phyloP scores from a whole-genome alignment of 2,113 vertebrate genomes.

The Hemicordylus capensis region DNA sequence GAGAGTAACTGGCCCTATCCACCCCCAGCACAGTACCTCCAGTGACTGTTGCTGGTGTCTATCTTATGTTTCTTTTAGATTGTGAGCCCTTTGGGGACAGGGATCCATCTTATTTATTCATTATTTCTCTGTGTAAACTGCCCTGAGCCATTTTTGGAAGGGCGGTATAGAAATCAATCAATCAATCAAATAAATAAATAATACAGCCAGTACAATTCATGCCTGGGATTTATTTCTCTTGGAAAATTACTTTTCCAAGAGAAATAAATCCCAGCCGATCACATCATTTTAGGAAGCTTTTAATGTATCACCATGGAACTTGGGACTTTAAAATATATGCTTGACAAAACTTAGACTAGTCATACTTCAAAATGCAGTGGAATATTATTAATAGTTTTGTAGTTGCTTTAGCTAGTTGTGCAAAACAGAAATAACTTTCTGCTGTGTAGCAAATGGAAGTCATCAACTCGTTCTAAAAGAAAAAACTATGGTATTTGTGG shows the following conservation, averaged over 20 bases:
- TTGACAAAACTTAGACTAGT: slow-evolving; percentile 2
- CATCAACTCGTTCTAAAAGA: background rate
- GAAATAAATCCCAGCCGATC: background rate
- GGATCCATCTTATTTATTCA: no score
- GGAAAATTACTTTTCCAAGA: background rate
- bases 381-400: slow-evolving; percentile 34
- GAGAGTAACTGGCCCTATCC: no score
- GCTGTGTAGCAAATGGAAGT: background rate
- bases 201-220: no score
- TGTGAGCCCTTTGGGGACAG: no score
- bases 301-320: background rate
- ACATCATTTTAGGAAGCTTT: background rate
- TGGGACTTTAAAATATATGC: slow-evolving; percentile 20
- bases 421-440: background rate
- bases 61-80: no score
- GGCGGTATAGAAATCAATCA: no score
- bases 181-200: no score
- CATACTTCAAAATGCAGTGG: background rate
- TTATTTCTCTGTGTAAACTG: no score
- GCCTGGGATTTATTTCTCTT: no score
- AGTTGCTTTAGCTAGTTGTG: background rate
- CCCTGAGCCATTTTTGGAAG: no score
- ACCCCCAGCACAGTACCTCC: no score
- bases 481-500: background rate
- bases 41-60: no score